These are phyloP conservation scores for Neosilurus mollespiculum DNA, from an alignment of 2,797 vertebrate species.

Conservation along the genomic window DNA sequence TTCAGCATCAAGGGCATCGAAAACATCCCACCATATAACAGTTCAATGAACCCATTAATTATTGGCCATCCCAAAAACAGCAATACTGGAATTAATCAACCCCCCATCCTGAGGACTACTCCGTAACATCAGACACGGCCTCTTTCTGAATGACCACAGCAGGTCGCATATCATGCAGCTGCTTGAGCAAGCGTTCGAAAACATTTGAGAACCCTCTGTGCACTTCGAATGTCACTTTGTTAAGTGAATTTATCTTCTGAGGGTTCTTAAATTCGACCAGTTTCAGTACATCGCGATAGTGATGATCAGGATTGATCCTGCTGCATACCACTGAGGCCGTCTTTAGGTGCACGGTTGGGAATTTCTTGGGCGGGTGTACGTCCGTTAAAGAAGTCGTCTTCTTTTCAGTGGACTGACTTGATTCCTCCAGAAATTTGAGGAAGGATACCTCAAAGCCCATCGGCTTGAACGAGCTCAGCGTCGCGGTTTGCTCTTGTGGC, in stretches of 20 bases:
- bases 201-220: conserved; percentile 79
- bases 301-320: conserved; percentile 36
- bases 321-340: conserved; percentile 57
- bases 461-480: conserved; percentile 89
- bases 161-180: conserved; percentile 94
- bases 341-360: conserved; percentile 53
- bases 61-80: conserved; percentile 42
- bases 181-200: conserved; percentile 80
- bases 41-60: background rate
- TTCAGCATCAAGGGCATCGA: conserved; percentile 38
- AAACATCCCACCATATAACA: conserved; percentile 9
- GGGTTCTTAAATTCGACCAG: conserved; percentile 85
- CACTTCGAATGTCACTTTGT: conserved; percentile 85
- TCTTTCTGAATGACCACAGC: conserved; percentile 80
- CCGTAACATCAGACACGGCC: conserved; percentile 46
- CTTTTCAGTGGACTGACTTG: conserved; percentile 76
- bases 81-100: background rate
- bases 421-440: conserved; percentile 93
- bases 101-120: conserved; percentile 57
- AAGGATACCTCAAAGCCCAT: conserved; percentile 98
- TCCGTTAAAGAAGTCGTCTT: conserved; percentile 52
- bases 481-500: conserved; percentile 72
- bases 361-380: conserved; percentile 68
- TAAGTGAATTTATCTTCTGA: conserved; percentile 78
- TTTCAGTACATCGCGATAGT: conserved; percentile 72